phyloP scores from a whole-genome alignment of 1,140 invertebrate genomes.

The Caenorhabditis brenneri region DNA sequence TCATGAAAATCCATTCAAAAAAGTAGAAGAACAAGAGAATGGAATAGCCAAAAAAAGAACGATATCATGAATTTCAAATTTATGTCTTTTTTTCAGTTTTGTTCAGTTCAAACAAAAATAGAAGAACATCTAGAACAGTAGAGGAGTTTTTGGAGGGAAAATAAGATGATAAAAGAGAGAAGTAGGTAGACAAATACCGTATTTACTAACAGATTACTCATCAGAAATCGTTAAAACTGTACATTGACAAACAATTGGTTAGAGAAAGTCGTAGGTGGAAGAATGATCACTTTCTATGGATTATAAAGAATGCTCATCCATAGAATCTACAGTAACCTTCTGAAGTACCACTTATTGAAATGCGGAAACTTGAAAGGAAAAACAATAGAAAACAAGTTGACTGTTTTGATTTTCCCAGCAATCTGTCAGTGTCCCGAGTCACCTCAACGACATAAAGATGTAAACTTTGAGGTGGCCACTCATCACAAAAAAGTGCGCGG shows the following conservation, averaged over 20 bases:
- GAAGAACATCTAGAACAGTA: background rate
- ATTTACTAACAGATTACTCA: constrained; percentile 28
- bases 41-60: background rate
- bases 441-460: constrained; percentile 34
- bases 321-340: no score
- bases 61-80: constrained; percentile 39
- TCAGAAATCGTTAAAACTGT: background rate
- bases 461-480: constrained; percentile 14
- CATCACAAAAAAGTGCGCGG: constrained; percentile 41
- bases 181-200: background rate
- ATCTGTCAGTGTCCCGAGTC: background rate
- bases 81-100: background rate
- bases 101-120: background rate
- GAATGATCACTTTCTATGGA: background rate
- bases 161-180: background rate
- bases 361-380: no score
- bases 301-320: background rate
- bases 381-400: background rate
- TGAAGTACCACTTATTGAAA: no score
- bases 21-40: background rate
- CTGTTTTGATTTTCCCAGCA: background rate
- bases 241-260: background rate
- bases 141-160: background rate
- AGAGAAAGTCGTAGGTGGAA: background rate
- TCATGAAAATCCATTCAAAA: constrained; percentile 24